Conservation (phyloP, 2,113 vertebrate genomes). For the Caranx melampygus region DNA sequence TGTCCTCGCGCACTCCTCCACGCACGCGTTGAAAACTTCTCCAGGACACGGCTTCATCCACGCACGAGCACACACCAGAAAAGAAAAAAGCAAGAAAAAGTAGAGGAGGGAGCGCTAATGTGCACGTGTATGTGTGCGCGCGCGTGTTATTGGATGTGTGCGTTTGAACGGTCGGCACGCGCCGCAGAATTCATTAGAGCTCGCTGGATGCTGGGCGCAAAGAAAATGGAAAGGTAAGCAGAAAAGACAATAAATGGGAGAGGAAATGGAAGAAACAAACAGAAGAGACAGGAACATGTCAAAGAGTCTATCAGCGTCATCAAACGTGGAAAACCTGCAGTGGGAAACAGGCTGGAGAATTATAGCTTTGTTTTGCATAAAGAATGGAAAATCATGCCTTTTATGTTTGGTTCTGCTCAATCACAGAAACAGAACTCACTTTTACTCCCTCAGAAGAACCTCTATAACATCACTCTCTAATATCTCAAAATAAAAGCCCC, state of each 20-base stretch:
- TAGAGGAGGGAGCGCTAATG: constrained; percentile 8
- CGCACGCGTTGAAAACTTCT: constrained; percentile 71
- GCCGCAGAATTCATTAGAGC: constrained; percentile 61
- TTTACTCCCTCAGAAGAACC: background rate
- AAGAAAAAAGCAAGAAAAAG: background rate
- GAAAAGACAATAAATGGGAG: constrained; percentile 33
- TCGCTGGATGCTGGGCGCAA: constrained; percentile 24
- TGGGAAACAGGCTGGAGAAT: constrained; percentile 7
- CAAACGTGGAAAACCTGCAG: constrained; percentile 54
- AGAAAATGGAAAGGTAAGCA: constrained; percentile 66
- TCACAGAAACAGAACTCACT: background rate
- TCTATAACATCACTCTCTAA: too few relatives aligned
- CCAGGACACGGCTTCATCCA: constrained; percentile 40
- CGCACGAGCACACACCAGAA: constrained; percentile 13
- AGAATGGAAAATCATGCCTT: background rate
- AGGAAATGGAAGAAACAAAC: constrained; percentile 59
- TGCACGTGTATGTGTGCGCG: background rate
- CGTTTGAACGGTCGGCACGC: constrained; percentile 60
- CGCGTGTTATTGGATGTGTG: constrained; percentile 1
- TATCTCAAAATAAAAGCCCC: constrained; percentile 2
- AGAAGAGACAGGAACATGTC: constrained; percentile 12
- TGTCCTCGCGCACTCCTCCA: constrained; percentile 58
- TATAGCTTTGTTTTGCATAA: background rate
- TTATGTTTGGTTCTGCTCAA: background rate
- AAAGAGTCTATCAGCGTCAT: constrained; percentile 48